Percentiles rank a stretch among this genome's conserved stretches.
These are phyloP conservation scores for Condylura cristata DNA, from an alignment of 2,113 vertebrate species.

Conservation along the genomic window DNA sequence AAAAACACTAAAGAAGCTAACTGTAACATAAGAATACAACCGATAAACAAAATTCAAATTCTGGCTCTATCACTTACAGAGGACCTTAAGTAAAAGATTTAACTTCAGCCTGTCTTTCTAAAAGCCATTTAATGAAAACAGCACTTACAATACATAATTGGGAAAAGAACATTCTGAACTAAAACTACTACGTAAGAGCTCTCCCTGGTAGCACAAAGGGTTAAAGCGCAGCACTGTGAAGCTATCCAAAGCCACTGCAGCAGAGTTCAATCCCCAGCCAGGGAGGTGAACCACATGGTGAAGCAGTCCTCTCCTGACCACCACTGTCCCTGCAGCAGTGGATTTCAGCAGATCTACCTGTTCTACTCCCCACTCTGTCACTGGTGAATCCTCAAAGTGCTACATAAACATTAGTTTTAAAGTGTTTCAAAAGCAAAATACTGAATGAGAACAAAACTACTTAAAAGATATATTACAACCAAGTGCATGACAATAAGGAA, in stretches of 20 bases:
- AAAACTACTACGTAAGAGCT: too few species aligned
- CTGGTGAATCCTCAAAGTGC: too few species aligned
- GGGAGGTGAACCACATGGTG: too few species aligned
- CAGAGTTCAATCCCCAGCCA: too few species aligned
- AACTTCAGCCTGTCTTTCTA: background rate
- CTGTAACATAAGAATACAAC: background rate
- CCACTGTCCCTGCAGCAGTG: too few species aligned
- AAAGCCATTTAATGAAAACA: background rate
- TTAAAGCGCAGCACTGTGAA: too few species aligned
- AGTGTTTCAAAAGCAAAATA: slow-evolving; percentile 22
- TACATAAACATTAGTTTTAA: background rate
- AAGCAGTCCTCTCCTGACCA: too few species aligned
- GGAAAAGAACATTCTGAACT: slow-evolving; percentile 1
- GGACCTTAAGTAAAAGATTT: background rate
- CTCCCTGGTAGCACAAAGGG: too few species aligned
- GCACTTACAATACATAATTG: slow-evolving; percentile 1
- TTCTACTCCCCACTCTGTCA: too few species aligned
- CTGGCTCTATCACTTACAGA: background rate
- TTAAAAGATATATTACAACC: background rate
- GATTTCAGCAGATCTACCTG: too few species aligned
- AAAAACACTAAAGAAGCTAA: background rate
- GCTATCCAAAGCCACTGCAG: too few species aligned
- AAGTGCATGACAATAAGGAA: background rate
- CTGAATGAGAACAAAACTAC: background rate
- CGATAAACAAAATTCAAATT: background rate